phyloP scores from a whole-genome alignment of 2,888 invertebrate genomes.

The Gari tellinella region DNA sequence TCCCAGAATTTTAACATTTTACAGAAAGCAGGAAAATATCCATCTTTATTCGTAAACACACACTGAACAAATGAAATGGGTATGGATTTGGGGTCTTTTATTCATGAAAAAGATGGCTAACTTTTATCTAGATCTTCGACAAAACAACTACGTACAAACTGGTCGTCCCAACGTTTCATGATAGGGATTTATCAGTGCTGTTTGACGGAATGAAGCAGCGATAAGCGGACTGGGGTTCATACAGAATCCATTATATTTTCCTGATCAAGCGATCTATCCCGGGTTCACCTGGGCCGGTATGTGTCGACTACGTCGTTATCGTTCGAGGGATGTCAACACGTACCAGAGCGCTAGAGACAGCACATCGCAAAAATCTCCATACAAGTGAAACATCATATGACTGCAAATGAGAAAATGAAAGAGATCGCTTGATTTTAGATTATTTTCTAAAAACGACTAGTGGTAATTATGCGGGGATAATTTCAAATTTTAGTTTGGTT shows the following conservation, averaged over 20 bases:
- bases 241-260: constrained; percentile 4
- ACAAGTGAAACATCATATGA: no score
- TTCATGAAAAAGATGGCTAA: background rate
- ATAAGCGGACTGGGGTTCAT: background rate
- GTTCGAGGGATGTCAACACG: constrained; percentile 1
- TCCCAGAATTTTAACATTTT: no score
- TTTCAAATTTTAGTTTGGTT: no score
- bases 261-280: constrained; percentile 1
- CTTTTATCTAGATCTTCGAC: background rate
- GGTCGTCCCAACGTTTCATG: background rate
- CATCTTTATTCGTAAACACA: constrained; percentile 4
- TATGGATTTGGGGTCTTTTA: constrained; percentile 5
- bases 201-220: background rate
- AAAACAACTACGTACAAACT: background rate
- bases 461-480: no score
- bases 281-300: background rate
- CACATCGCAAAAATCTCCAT: no score
- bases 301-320: background rate
- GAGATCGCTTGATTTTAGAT: no score
- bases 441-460: no score
- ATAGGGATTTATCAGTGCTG: background rate
- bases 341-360: background rate
- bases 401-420: no score
- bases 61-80: constrained; percentile 8
- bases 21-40: no score